Evolutionary conservation across 2,113 vertebrate genomes (phyloP), one percentile per base, ranked within the genome.

Genomic region (Grus americana): DNA sequence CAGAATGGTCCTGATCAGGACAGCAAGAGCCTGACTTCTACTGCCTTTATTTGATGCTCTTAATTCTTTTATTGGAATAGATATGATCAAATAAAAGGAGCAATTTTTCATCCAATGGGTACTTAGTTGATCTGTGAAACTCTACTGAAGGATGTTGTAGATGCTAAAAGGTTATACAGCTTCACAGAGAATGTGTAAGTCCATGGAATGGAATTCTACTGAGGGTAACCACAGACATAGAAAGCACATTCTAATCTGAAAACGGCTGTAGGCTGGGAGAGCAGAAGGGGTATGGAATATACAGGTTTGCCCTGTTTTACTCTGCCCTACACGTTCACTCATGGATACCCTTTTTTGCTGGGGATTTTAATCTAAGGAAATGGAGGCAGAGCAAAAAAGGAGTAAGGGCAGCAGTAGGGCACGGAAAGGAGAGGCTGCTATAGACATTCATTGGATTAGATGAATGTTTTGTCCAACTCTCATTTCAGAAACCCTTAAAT

Each of bases 251-350:
- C 84, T 61, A 34, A 87, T 57, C 78, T 79, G 50, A 62, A 47
- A 81, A 23, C 22, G 71, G 42, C 3, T 63, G 74, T 38, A 59
- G 86, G 15, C 74, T 57, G 65, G 78, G 44, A 72, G 67, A 92
- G 55, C 76, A 91, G 82, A 87, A 68, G 52, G 73, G 81, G 57
- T n/a, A 52, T 42, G 32, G 6, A 58, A 26, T 38, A 34, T 2
- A 89, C 93, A 47, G 57, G 91, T 95, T 75, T 75, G 65, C 49
- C 89, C 78, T 74, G 91, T 84, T 96, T 72, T 34, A 23, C 52
- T 72, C 21, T 71, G 54, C 68, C 76, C 34, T 59, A 11, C 1
- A 1, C 15, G 4, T 55, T 86, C 34, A 30, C 57, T 80, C 15
- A 7, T 4, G 10, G 50, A 74, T 21, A 19, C 10, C 6, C 44